These are phyloP conservation scores for Paramisgurnus dabryanus DNA, from an alignment of 2,113 vertebrate genomes.

Conservation along the genomic window DNA sequence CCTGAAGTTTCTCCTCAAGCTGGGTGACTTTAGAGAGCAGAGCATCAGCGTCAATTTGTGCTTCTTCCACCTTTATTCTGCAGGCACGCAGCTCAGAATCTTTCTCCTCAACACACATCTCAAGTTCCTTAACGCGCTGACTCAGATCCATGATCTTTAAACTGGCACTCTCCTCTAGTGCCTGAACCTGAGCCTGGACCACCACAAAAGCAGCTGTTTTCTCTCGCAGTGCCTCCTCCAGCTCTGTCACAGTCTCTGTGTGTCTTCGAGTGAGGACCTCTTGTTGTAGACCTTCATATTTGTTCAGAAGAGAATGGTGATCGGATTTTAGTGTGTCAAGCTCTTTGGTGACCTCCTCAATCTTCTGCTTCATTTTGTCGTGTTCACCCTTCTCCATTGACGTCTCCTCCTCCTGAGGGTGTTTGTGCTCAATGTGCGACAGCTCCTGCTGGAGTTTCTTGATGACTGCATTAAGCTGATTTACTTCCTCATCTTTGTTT, in stretches of 20 bases:
- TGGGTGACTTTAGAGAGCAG: constrained; percentile 73
- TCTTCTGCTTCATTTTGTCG: constrained; percentile 76
- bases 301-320: constrained; percentile 60
- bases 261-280: constrained; percentile 37
- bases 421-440: constrained; percentile 79
- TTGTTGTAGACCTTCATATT: constrained; percentile 59
- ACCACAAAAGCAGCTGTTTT: constrained; percentile 67
- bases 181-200: constrained; percentile 70
- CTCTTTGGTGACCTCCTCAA: constrained; percentile 74
- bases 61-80: constrained; percentile 73
- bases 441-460: constrained; percentile 93
- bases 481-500: constrained; percentile 83
- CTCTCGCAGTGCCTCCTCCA: constrained; percentile 66
- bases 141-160: constrained; percentile 67
- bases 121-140: constrained; percentile 73
- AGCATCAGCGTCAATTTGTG: constrained; percentile 65
- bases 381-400: constrained; percentile 67
- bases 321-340: constrained; percentile 73
- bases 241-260: constrained; percentile 53
- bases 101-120: constrained; percentile 73
- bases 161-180: constrained; percentile 73
- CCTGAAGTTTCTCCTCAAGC: constrained; percentile 81
- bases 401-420: constrained; percentile 71
- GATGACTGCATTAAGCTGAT: constrained; percentile 91
- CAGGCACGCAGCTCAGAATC: constrained; percentile 77